phyloP scores from a whole-genome alignment of 2,113 vertebrate genomes.

The Pygoscelis adeliae region DNA sequence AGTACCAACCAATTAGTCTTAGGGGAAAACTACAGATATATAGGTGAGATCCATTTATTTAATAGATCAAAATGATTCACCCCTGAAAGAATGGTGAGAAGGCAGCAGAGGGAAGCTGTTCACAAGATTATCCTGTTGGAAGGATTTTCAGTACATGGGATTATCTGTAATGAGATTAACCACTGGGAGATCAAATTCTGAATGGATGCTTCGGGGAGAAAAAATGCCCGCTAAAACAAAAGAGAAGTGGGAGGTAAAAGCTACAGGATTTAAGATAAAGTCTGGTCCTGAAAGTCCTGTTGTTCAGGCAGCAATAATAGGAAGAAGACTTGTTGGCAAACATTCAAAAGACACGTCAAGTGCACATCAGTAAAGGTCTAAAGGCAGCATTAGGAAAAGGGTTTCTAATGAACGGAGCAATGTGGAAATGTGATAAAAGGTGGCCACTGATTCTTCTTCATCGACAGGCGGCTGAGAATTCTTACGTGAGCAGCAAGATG shows the following conservation, averaged over 20 bases:
- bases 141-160: conserved; percentile 57
- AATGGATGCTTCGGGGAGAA: conserved; percentile 28
- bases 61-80: conserved; percentile 25
- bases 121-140: conserved; percentile 55
- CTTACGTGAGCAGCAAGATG: neutral
- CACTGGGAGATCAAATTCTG: conserved; percentile 53
- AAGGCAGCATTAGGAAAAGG: neutral
- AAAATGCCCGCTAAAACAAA: conserved; percentile 59
- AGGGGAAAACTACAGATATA: neutral
- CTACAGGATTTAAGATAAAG: neutral
- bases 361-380: neutral
- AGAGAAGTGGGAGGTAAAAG: conserved; percentile 42
- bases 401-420: neutral
- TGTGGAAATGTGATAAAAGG: neutral
- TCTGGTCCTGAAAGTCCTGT: neutral
- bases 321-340: neutral
- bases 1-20: neutral
- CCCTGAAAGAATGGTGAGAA: conserved; percentile 18
- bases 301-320: neutral
- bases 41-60: conserved; percentile 19
- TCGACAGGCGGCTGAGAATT: neutral
- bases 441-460: neutral
- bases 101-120: conserved; percentile 23
- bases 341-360: neutral
- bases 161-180: conserved; percentile 69